phyloP scores from a whole-genome alignment of 2,888 invertebrate species.

The Punctoribates punctum region DNA sequence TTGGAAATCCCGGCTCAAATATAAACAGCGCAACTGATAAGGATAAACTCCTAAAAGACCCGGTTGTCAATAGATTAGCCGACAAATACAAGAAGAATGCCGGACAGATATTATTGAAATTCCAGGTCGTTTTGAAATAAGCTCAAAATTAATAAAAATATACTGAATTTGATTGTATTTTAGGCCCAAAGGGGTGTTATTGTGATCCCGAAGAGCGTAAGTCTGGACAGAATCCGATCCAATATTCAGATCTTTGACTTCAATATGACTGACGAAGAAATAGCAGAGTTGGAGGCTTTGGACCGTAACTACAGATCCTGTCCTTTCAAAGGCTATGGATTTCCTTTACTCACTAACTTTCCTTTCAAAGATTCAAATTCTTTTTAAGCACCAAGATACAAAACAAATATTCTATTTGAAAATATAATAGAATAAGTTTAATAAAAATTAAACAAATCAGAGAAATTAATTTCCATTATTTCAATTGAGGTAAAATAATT shows the following conservation, averaged over 20 bases:
- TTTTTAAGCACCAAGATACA: too few species aligned
- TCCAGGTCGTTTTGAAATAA: constrained; percentile 54
- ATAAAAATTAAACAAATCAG: too few species aligned
- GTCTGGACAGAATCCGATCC: constrained; percentile 65
- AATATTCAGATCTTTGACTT: constrained; percentile 72
- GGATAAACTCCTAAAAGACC: constrained; percentile 63
- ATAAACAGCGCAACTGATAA: constrained; percentile 46
- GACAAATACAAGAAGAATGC: constrained; percentile 61
- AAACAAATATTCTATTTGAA: too few species aligned
- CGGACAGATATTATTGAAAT: constrained; percentile 66
- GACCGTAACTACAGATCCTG: constrained; percentile 61
- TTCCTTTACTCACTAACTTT: background rate
- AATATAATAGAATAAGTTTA: too few species aligned
- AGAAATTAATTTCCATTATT: too few species aligned
- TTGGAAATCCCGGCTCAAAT: constrained; percentile 71
- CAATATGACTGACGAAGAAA: constrained; percentile 65
- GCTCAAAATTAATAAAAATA: background rate
- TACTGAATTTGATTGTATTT: background rate
- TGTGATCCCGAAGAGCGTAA: constrained; percentile 82
- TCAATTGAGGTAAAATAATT: too few species aligned
- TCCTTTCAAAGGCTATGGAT: background rate
- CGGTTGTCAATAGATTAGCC: constrained; percentile 62
- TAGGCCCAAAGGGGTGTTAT: constrained; percentile 63
- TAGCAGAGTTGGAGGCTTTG: constrained; percentile 64
- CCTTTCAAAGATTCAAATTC: background rate